Evolutionary conservation across 2,113 vertebrate genomes (phyloP).

Genomic region (Carlito syrichta): DNA sequence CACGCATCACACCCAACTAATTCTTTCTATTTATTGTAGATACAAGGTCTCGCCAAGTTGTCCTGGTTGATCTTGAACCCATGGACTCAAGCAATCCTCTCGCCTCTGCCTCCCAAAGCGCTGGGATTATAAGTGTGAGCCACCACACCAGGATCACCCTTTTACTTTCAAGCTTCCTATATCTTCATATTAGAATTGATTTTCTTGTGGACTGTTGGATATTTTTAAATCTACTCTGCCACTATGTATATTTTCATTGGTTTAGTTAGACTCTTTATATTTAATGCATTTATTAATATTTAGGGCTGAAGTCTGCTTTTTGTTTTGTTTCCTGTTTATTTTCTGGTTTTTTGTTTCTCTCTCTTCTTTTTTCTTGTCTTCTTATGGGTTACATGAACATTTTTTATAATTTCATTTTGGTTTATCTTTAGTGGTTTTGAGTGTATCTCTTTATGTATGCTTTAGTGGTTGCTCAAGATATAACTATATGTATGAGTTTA

Average conservation of each 20-base stretch:
- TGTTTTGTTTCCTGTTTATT: background rate
- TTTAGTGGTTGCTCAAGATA: background rate
- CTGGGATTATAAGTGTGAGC: too few species aligned
- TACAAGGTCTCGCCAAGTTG: too few species aligned
- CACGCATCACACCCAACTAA: too few species aligned
- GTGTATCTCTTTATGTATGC: background rate
- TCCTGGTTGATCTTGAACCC: too few species aligned
- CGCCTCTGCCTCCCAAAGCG: too few species aligned
- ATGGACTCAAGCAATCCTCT: too few species aligned
- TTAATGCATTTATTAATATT: background rate
- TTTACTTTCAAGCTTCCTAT: background rate
- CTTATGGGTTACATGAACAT: background rate
- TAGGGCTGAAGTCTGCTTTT: background rate
- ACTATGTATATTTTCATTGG: background rate
- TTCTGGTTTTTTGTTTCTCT: background rate
- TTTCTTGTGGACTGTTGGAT: background rate
- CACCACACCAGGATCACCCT: too few species aligned
- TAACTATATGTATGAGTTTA: too few species aligned
- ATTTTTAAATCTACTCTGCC: background rate
- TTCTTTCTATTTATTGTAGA: too few species aligned
- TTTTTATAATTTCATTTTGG: background rate
- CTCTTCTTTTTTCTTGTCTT: background rate
- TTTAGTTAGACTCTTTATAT: background rate
- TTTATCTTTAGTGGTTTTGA: background rate
- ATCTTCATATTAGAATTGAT: background rate